Percentiles rank a stretch among this genome's conserved stretches.
Conservation (phyloP, 2,888 invertebrate species). For the Willowsia nigromaculata region DNA sequence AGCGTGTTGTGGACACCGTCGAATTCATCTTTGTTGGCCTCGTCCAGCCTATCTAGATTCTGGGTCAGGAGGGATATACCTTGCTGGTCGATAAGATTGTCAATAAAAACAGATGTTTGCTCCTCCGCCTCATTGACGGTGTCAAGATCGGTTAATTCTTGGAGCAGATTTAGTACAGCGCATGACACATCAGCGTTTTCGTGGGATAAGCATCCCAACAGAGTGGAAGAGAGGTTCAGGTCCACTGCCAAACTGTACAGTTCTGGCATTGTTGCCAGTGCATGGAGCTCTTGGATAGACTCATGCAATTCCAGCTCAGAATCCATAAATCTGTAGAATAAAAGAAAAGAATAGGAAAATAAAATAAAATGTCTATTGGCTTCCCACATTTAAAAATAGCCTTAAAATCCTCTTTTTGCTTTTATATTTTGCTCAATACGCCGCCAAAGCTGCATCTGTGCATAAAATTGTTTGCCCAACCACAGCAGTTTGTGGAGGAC, state of each 20-base stretch:
- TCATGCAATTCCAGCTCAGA: slow-evolving; percentile 97
- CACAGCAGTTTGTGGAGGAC: too few relatives aligned
- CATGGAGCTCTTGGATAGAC: slow-evolving; percentile 93
- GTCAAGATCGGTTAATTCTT: slow-evolving; percentile 97
- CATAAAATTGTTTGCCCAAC: too few relatives aligned
- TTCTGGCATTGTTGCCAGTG: slow-evolving; percentile 96
- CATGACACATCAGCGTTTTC: slow-evolving; percentile 97
- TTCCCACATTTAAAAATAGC: too few relatives aligned
- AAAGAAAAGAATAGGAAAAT: slow-evolving; percentile 2
- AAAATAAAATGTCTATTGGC: not conserved
- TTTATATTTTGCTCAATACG: too few relatives aligned
- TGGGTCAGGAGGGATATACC: slow-evolving; percentile 94
- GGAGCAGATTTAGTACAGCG: slow-evolving; percentile 87
- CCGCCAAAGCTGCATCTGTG: too few relatives aligned
- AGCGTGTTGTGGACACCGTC: slow-evolving; percentile 98
- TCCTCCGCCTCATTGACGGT: slow-evolving; percentile 96
- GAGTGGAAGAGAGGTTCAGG: slow-evolving; percentile 91
- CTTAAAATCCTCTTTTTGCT: too few relatives aligned
- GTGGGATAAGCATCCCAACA: slow-evolving; percentile 95
- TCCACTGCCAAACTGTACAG: slow-evolving; percentile 95
- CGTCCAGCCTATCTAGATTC: slow-evolving; percentile 95
- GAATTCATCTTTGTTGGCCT: slow-evolving; percentile 94
- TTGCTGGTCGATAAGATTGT: slow-evolving; percentile 93
- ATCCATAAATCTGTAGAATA: slow-evolving; percentile 90
- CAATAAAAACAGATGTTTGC: slow-evolving; percentile 92